Base-by-base conservation (phyloP, 2,113 vertebrate genomes). In the Brevimyrus niger region DNA sequence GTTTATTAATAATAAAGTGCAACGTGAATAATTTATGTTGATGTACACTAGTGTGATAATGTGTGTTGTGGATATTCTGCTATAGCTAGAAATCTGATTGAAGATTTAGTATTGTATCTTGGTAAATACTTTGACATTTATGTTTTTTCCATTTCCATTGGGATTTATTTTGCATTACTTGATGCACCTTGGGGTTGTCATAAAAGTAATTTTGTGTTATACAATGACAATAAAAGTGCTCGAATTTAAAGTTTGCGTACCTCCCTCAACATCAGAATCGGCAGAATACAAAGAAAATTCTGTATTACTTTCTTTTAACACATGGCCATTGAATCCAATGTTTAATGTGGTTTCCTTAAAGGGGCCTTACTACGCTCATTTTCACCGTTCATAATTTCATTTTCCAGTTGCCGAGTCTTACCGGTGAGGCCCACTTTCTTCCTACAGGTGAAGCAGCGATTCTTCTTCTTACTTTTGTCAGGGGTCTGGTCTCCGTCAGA, bases 401-500 rank as follows among this genome's bases (percentile, higher is more conserved):
- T 27, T 58, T 58, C 23, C 9, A 31, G 31, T 5, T 69, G 10
- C 53, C 0, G 88, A 2, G 69, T n/a, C 96, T 95, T 89, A 97
- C 97, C 97, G 87, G 97, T 98, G 83, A 97, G 96, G 90, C 97
- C 97, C 3, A 98, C 97, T 96, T 97, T 98, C 95, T 97, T 97
- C 92, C 97, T 93, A 95, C 97, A 97, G 65, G 96, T 96, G 92
- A 97, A 97, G 94, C 97, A 97, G 86, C 97, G 97, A 90, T 98
- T 97, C 95, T 97, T 97, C 92, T 97, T 97, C 93, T 97, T 97
- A 13, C 94, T 97, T 92, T 97, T 96, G 89, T 96, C 97, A 0
- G 96, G 94, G 83, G 96, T 95, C 61, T 96, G 95, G 91, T 96
- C 93, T 90, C 96, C 96, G n/a, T 98, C 97, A 88, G 96, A 94